Evolutionary conservation across 2,113 vertebrate genomes (phyloP).

Genomic region (Grallaria varia): DNA sequence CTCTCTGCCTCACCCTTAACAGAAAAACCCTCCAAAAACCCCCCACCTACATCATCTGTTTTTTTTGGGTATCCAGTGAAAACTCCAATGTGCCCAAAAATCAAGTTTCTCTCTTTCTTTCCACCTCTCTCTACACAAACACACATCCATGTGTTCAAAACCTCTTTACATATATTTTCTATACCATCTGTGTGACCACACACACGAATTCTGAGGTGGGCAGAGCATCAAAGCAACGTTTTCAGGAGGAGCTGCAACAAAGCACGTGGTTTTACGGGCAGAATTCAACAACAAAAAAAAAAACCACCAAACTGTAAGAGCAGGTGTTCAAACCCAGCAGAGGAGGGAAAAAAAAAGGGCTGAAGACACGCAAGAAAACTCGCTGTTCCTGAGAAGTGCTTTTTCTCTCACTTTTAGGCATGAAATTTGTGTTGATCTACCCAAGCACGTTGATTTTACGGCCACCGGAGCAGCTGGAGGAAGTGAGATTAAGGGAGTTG

Average conservation of each 20-base stretch:
- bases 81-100: background rate
- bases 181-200: background rate
- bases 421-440: background rate
- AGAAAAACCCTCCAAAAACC: background rate
- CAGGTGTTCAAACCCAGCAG: slow-evolving; percentile 35
- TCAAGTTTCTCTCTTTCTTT: background rate
- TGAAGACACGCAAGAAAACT: background rate
- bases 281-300: background rate
- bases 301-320: background rate
- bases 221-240: background rate
- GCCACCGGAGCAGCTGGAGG: background rate
- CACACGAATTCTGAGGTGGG: background rate
- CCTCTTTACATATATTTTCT: too few relatives aligned
- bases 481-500: background rate
- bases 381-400: background rate
- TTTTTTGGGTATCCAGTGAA: background rate
- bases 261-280: background rate
- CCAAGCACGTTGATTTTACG: background rate
- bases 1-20: background rate
- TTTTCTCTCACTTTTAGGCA: background rate
- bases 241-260: background rate
- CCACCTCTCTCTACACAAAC: background rate
- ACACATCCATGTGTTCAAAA: background rate
- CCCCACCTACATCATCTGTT: background rate
- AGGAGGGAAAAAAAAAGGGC: background rate